Evolutionary conservation across 2,888 invertebrate species (phyloP).

Genomic region (Nowickia ferox): DNA sequence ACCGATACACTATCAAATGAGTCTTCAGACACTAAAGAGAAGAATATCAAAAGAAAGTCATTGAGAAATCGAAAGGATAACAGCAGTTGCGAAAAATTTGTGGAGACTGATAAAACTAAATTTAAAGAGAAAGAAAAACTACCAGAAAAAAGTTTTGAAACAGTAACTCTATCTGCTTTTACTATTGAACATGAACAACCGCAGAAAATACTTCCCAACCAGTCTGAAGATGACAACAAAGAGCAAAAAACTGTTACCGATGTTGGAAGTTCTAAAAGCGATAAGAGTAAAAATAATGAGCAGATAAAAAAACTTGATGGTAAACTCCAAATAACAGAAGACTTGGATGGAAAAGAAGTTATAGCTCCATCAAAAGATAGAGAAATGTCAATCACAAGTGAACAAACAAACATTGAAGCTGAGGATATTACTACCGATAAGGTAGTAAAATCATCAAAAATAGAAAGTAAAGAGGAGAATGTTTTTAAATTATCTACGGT

Average conservation of each 20-base stretch:
- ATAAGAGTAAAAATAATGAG: neutral
- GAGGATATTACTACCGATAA: neutral
- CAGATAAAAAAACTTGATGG: neutral
- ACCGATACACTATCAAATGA: slow-evolving; percentile 2
- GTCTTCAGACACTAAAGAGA: neutral
- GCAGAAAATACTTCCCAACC: neutral
- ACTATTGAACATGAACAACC: neutral
- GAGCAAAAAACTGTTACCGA: neutral
- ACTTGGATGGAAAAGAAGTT: neutral
- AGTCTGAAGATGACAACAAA: neutral
- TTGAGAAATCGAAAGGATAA: slow-evolving; percentile 42
- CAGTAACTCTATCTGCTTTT: neutral
- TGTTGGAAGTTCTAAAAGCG: neutral
- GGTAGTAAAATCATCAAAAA: neutral
- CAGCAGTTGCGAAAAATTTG: slow-evolving; percentile 20
- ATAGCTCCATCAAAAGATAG: neutral
- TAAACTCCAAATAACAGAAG: neutral
- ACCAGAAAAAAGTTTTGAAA: neutral
- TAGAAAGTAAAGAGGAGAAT: neutral
- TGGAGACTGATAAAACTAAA: neutral
- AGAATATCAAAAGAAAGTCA: slow-evolving; percentile 48
- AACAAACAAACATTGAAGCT: neutral
- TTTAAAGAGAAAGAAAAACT: neutral
- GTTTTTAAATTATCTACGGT: neutral
- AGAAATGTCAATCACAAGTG: neutral